phyloP scores from a whole-genome alignment of 2,797 vertebrate genomes.

The Glossophaga mutica region DNA sequence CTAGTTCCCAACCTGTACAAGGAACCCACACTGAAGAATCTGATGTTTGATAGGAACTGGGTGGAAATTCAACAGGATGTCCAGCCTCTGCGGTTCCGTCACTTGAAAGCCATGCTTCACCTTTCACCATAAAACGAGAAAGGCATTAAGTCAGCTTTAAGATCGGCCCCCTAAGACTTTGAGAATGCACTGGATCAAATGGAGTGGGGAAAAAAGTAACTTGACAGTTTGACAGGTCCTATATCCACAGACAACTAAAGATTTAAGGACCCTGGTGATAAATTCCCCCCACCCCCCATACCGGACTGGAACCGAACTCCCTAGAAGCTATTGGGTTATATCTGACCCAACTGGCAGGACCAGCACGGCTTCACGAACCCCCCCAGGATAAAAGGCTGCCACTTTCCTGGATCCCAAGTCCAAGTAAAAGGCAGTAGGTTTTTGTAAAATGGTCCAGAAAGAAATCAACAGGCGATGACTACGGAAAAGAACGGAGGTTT shows the following conservation, averaged over 20 bases:
- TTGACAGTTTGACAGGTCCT: background rate
- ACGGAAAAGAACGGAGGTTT: background rate
- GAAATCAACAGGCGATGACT: conserved; percentile 64
- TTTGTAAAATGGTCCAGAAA: background rate
- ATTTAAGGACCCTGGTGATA: background rate
- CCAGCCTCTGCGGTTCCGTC: background rate
- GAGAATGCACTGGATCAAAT: background rate
- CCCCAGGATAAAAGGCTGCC: background rate
- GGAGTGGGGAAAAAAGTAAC: background rate
- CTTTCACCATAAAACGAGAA: background rate
- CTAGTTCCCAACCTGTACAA: background rate
- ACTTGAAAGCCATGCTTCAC: background rate
- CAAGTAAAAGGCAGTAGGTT: background rate
- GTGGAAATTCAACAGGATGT: conserved; percentile 1
- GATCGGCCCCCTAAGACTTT: background rate
- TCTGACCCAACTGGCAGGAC: background rate
- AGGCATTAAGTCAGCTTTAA: background rate
- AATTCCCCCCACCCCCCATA: background rate
- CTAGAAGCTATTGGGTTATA: background rate
- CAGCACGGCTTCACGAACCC: background rate
- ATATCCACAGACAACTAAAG: background rate
- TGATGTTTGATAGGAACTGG: background rate
- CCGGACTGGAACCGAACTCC: background rate
- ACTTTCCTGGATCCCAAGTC: background rate
- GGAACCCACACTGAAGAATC: background rate